Evolutionary conservation across 2,888 invertebrate species (phyloP).

Genomic region (Rhorus exstirpatorius): DNA sequence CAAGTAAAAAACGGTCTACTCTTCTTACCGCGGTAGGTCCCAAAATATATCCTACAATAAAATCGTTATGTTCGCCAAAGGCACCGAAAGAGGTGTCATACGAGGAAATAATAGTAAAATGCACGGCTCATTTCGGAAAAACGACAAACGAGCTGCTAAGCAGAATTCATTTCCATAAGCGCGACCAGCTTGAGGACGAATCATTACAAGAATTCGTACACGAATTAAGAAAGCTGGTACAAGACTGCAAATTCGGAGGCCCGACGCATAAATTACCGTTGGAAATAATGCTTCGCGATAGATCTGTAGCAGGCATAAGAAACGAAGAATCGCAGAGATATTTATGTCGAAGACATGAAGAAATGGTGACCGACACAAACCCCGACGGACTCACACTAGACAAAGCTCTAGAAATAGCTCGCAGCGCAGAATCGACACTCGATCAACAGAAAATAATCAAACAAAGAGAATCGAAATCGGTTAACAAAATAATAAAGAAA

Average conservation of each 20-base stretch:
- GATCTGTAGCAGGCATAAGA: constrained; percentile 59
- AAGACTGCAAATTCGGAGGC: constrained; percentile 54
- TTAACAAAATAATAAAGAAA: constrained; percentile 14
- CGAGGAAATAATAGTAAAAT: constrained; percentile 46
- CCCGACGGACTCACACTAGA: constrained; percentile 40
- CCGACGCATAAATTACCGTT: constrained; percentile 45
- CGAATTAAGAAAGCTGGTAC: constrained; percentile 43
- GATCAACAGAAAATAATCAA: constrained; percentile 53
- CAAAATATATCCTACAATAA: constrained; percentile 50
- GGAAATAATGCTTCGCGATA: constrained; percentile 58
- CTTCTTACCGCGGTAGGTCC: constrained; percentile 49
- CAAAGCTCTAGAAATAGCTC: constrained; percentile 51
- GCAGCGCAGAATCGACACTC: constrained; percentile 32
- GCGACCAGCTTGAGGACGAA: constrained; percentile 52
- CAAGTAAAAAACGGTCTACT: constrained; percentile 29
- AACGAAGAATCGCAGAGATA: constrained; percentile 35
- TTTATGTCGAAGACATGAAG: constrained; percentile 54
- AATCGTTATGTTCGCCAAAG: constrained; percentile 47
- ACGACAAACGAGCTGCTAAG: constrained; percentile 26
- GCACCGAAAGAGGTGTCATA: constrained; percentile 50
- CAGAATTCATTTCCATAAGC: constrained; percentile 53
- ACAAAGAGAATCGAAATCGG: constrained; percentile 4
- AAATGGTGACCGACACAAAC: constrained; percentile 37
- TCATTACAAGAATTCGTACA: constrained; percentile 52
- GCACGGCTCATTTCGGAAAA: constrained; percentile 50